A percentile compares a stretch with the other conserved stretches of the same genome.
These are phyloP conservation scores for Heterodera filipjevi DNA, from an alignment of 2,888 invertebrate species.

Conservation along the genomic window DNA sequence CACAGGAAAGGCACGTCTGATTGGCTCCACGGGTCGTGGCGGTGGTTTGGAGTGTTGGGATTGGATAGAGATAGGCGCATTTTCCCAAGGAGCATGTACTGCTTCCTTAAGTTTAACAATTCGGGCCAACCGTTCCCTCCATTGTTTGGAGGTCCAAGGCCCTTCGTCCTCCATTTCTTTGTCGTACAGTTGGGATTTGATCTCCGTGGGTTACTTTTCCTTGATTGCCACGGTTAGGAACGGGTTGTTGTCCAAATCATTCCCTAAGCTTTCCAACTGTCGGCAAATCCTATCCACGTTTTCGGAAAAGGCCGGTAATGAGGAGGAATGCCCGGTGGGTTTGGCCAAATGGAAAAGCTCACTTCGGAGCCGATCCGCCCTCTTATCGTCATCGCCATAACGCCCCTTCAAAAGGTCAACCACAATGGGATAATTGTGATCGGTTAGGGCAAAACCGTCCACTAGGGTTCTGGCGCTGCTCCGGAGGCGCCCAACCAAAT, in stretches of 20 bases:
- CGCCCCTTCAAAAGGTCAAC: neutral
- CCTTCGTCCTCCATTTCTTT: neutral
- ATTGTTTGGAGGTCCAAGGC: neutral
- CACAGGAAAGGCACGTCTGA: neutral
- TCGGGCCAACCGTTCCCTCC: neutral
- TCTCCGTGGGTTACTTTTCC: neutral
- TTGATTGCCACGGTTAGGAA: neutral
- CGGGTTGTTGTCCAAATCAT: neutral
- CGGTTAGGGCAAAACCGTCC: neutral
- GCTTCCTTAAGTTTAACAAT: neutral
- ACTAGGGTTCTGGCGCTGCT: neutral
- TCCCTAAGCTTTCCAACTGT: neutral
- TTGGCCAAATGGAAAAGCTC: neutral
- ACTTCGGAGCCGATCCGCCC: neutral
- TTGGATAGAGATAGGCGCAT: neutral
- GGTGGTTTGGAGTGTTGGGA: neutral
- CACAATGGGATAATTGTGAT: neutral
- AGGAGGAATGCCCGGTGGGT: neutral
- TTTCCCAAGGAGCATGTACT: neutral
- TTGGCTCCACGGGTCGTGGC: neutral
- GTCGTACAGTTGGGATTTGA: neutral
- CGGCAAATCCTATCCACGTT: constrained; percentile 12
- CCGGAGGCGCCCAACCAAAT: neutral
- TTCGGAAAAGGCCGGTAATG: neutral
- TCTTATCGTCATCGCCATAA: neutral